Evolutionary conservation across 2,113 vertebrate species (phyloP).

Genomic region (Rhea pennata): DNA sequence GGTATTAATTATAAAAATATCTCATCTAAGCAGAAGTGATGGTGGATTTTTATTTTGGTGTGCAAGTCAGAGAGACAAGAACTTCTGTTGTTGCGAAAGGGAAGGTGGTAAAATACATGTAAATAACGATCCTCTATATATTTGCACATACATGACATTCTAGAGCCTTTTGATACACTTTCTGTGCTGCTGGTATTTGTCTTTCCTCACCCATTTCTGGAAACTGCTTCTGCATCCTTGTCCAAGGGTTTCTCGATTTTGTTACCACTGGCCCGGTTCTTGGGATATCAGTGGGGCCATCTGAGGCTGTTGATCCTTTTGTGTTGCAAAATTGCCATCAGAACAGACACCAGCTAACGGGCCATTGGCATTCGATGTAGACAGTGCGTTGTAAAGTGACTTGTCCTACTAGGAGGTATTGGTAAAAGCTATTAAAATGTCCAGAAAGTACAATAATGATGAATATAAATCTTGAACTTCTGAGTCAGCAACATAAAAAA

Average conservation of each 20-base stretch:
- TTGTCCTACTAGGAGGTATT: neutral
- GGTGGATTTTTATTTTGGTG: neutral
- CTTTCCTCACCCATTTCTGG: neutral
- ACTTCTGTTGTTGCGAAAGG: neutral
- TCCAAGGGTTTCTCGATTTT: neutral
- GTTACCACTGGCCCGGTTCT: neutral
- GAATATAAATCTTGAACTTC: neutral
- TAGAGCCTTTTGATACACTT: neutral
- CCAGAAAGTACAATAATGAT: neutral
- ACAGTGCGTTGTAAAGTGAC: neutral
- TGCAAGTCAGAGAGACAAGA: neutral
- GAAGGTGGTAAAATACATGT: neutral
- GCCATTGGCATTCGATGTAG: neutral
- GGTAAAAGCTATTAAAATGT: neutral
- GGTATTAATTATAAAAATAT: neutral
- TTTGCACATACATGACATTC: neutral
- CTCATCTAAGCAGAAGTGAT: neutral
- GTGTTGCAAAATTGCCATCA: neutral
- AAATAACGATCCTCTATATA: rapidly evolving
- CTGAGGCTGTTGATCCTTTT: neutral
- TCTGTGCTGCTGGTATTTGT: neutral
- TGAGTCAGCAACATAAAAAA: neutral
- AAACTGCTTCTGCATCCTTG: neutral
- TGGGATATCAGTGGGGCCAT: neutral
- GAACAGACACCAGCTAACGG: neutral